A percentile compares a stretch with the other conserved stretches of the same genome.
Evolutionary conservation across 2,797 vertebrate genomes (phyloP).

Genomic region (Sebastes cheni): DNA sequence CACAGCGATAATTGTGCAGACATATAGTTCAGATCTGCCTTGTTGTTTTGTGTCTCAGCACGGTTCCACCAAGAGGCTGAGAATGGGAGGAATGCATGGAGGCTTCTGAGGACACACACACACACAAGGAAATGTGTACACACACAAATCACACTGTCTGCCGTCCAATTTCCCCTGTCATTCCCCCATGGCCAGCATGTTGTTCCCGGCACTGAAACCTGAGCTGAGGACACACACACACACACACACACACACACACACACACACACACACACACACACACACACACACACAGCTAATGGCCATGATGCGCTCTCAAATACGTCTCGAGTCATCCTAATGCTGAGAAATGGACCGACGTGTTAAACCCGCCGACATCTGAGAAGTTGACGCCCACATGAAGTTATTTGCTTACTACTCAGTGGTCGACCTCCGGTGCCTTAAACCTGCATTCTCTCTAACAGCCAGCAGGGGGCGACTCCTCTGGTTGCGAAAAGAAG

Average conservation of each 20-base stretch:
- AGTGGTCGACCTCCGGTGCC: no score
- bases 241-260: background rate
- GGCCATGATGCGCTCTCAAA: constrained; percentile 70
- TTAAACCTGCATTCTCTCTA: no score
- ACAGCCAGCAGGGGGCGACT: no score
- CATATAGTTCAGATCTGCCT: constrained; percentile 34
- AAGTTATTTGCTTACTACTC: constrained; percentile 27
- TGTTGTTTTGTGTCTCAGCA: constrained; percentile 64
- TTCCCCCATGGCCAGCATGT: constrained; percentile 72
- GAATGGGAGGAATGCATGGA: constrained; percentile 80
- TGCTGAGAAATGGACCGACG: constrained; percentile 55
- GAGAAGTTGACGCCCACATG: constrained; percentile 44
- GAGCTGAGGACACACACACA: constrained; percentile 55
- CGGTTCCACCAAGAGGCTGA: constrained; percentile 57
- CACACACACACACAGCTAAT: constrained; percentile 81
- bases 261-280: background rate
- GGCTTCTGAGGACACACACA: constrained; percentile 62
- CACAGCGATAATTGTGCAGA: constrained; percentile 26
- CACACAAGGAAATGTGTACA: constrained; percentile 38
- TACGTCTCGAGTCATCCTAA: constrained; percentile 66
- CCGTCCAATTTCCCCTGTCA: constrained; percentile 79
- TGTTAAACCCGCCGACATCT: constrained; percentile 51
- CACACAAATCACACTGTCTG: constrained; percentile 80
- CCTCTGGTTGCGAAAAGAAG: no score
- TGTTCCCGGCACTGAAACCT: constrained; percentile 80